phyloP scores from a whole-genome alignment of 2,888 invertebrate genomes.

The Scrobipalpa atriplicella region DNA sequence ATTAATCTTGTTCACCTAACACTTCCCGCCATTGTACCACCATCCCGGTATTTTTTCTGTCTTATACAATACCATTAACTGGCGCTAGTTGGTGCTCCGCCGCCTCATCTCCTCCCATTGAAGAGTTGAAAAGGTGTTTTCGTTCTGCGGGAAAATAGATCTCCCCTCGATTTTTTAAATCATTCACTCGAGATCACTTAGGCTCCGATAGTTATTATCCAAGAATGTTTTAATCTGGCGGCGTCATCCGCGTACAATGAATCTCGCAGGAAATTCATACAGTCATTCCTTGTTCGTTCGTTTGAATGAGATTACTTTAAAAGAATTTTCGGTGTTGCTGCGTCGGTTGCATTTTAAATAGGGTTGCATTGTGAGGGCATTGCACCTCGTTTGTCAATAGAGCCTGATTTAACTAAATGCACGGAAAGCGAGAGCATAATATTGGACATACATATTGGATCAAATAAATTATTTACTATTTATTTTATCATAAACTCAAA shows the following conservation, averaged over 20 bases:
- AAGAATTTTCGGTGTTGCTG: slow-evolving; percentile 40
- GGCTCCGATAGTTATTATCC: slow-evolving; percentile 80
- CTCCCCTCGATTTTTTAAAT: slow-evolving; percentile 75
- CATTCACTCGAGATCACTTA: slow-evolving; percentile 75
- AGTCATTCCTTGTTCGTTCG: slow-evolving; percentile 73
- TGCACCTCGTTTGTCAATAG: neutral
- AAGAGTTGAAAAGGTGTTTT: slow-evolving; percentile 82
- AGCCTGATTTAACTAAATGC: neutral
- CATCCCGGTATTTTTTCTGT: slow-evolving; percentile 79
- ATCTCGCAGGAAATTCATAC: slow-evolving; percentile 63
- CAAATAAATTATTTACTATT: too few relatives aligned
- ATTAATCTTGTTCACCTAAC: slow-evolving; percentile 80
- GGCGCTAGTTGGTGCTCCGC: slow-evolving; percentile 75
- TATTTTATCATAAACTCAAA: too few relatives aligned
- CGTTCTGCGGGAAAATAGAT: slow-evolving; percentile 77
- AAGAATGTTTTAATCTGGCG: slow-evolving; percentile 78
- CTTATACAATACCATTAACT: slow-evolving; percentile 80
- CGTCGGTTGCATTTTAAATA: slow-evolving; percentile 48
- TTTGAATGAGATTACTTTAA: slow-evolving; percentile 47
- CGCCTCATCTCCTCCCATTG: slow-evolving; percentile 72
- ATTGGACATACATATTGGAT: too few relatives aligned
- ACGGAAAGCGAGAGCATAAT: too few relatives aligned
- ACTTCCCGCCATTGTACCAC: slow-evolving; percentile 66
- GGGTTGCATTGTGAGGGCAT: slow-evolving; percentile 39
- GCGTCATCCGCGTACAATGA: slow-evolving; percentile 77